Evolutionary conservation across 2,888 invertebrate genomes (phyloP).

Genomic region (Hemaris fuciformis): DNA sequence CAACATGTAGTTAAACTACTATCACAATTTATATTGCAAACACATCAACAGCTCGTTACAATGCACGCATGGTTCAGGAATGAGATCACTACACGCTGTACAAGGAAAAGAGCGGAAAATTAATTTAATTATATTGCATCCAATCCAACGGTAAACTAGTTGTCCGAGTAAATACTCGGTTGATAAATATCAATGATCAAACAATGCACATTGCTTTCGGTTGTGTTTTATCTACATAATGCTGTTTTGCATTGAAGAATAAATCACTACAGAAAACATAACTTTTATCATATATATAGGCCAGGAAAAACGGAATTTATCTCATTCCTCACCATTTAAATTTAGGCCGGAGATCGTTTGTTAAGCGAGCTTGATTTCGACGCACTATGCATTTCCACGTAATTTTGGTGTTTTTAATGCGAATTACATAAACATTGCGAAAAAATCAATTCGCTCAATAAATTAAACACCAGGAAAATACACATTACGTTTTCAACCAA

Average conservation of each 20-base stretch:
- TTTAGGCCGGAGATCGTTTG: slow-evolving; percentile 1
- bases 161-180: too few species aligned
- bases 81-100: not conserved
- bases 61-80: not conserved
- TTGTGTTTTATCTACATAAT: not conserved
- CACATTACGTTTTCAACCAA: not conserved
- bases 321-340: not conserved
- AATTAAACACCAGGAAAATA: not conserved
- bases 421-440: too few species aligned
- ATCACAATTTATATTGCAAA: slow-evolving; percentile 6
- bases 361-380: not conserved
- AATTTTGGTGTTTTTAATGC: too few species aligned
- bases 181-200: not conserved
- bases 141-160: not conserved
- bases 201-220: not conserved
- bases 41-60: not conserved
- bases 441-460: too few species aligned
- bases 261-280: not conserved
- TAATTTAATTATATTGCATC: not conserved
- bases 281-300: not conserved
- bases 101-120: not conserved
- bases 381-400: not conserved
- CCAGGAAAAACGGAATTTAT: not conserved
- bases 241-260: not conserved
- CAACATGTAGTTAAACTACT: slow-evolving; percentile 10